These are phyloP conservation scores for Ptiloglossa arizonensis DNA, from an alignment of 1,140 invertebrate genomes.

Conservation along the genomic window DNA sequence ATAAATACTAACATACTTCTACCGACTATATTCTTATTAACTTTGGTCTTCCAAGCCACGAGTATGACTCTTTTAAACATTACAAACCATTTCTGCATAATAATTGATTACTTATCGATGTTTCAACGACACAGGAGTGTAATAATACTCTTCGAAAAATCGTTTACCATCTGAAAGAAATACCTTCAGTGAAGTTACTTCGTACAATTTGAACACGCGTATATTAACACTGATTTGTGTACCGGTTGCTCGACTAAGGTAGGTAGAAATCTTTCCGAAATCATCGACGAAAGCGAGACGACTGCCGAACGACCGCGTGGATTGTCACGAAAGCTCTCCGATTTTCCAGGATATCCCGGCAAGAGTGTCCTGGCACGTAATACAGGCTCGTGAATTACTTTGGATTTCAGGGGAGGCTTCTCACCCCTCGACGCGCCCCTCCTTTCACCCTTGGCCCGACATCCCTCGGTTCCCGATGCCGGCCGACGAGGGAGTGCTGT, in stretches of 20 bases:
- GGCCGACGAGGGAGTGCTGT: conserved; percentile 55
- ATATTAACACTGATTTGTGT: background rate
- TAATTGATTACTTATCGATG: no score
- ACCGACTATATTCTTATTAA: no score
- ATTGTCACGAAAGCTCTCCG: conserved; percentile 36
- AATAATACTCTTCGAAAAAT: no score
- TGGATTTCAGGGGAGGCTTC: conserved; percentile 66
- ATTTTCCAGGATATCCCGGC: conserved; percentile 45
- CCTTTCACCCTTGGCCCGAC: conserved; percentile 31
- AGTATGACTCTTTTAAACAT: no score
- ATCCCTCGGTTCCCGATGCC: conserved; percentile 25
- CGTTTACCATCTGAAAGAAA: no score
- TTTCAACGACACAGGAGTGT: no score
- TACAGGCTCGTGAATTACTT: conserved; percentile 70
- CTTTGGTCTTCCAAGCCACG: no score
- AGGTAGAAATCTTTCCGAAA: background rate
- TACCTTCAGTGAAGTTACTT: no score
- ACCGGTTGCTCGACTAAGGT: background rate
- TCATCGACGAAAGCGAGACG: conserved; percentile 14
- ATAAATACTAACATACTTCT: no score
- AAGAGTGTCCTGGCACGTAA: conserved; percentile 59
- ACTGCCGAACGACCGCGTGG: background rate
- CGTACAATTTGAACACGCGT: no score
- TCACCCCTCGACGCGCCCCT: conserved; percentile 27
- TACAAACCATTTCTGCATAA: no score